These are phyloP conservation scores for Saccostrea cuccullata DNA, from an alignment of 1,140 invertebrate species.

Conservation along the genomic window DNA sequence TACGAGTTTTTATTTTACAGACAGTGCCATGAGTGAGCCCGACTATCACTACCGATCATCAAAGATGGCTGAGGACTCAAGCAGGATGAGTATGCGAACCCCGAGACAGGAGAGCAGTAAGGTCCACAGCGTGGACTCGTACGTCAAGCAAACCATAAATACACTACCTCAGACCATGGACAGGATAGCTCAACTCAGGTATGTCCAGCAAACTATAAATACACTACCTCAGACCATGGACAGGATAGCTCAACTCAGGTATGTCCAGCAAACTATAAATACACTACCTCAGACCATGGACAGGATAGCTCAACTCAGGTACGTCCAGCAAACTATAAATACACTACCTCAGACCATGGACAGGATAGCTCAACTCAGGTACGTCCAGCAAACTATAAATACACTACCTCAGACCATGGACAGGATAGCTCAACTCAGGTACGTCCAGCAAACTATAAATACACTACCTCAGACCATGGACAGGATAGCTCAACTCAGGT, in stretches of 20 bases:
- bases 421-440: conserved; percentile 65
- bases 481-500: conserved; percentile 65
- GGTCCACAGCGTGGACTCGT: conserved; percentile 46
- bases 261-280: conserved; percentile 50
- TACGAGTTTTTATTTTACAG: background rate
- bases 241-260: conserved; percentile 63
- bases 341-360: conserved; percentile 64
- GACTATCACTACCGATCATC: conserved; percentile 38
- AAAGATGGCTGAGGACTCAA: background rate
- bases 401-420: conserved; percentile 65
- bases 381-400: no score
- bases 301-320: conserved; percentile 63
- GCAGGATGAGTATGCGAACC: conserved; percentile 37
- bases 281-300: conserved; percentile 64
- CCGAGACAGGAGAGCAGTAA: background rate
- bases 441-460: no score
- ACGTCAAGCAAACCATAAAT: conserved; percentile 49
- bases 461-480: conserved; percentile 65
- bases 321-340: conserved; percentile 50
- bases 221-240: conserved; percentile 64
- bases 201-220: conserved; percentile 50
- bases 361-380: conserved; percentile 65
- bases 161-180: conserved; percentile 64
- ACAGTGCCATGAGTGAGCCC: conserved; percentile 47
- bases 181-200: conserved; percentile 63